Conservation (phyloP, 2,113 vertebrate genomes). For the Oxyruncus cristatus region DNA sequence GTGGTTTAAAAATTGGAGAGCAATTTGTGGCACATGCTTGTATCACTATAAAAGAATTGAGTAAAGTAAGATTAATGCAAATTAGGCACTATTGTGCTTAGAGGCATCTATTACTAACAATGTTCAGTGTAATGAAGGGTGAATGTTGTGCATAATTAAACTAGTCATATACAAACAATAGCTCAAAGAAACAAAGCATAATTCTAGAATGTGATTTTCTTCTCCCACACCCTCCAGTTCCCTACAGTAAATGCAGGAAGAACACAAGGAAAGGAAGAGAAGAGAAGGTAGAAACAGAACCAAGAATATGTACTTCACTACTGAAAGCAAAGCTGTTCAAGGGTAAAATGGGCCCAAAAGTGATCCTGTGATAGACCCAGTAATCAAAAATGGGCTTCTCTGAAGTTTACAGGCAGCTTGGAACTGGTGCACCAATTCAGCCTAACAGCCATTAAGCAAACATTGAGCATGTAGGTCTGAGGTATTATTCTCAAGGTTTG, state of each 20-base stretch:
- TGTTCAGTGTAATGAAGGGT: conserved; percentile 51
- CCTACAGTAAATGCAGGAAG: not conserved
- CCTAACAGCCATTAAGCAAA: not conserved
- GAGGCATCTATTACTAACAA: conserved; percentile 56
- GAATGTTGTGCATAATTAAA: conserved; percentile 64
- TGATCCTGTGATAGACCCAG: not conserved
- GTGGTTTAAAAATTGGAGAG: conserved; percentile 32
- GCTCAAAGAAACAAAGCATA: conserved; percentile 42
- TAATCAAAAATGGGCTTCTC: not conserved
- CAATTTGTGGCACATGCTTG: conserved; percentile 53
- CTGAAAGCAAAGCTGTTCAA: not conserved
- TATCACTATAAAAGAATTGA: conserved; percentile 23
- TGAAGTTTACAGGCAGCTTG: not conserved
- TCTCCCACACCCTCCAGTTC: not conserved
- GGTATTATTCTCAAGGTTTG: not conserved
- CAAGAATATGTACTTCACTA: not conserved
- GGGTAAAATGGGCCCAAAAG: not conserved
- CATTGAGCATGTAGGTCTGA: not conserved
- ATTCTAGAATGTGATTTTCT: conserved; percentile 6
- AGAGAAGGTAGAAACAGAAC: not conserved
- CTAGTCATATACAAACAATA: conserved; percentile 59
- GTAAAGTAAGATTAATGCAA: conserved; percentile 58
- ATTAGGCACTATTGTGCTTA: conserved; percentile 58
- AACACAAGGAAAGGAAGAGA: not conserved
- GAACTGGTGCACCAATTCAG: not conserved